phyloP scores from a whole-genome alignment of 2,797 vertebrate species.

The Pipistrellus kuhlii region DNA sequence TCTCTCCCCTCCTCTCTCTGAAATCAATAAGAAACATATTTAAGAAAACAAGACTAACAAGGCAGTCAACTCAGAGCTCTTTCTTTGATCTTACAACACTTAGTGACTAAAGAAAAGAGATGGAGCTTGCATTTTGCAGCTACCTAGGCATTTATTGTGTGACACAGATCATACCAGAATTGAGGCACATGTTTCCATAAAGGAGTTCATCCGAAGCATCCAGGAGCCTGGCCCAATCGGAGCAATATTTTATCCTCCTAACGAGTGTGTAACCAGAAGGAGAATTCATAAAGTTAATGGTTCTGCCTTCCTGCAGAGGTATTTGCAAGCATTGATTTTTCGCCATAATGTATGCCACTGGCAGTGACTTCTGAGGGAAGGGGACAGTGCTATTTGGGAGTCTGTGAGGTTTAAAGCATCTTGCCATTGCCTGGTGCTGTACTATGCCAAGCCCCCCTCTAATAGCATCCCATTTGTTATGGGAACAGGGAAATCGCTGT shows the following conservation, averaged over 20 bases:
- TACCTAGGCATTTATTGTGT: background rate
- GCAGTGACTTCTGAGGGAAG: slow-evolving; percentile 63
- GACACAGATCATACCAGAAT: background rate
- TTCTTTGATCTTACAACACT: background rate
- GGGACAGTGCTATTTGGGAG: slow-evolving; percentile 7
- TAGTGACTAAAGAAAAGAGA: background rate
- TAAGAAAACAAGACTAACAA: background rate
- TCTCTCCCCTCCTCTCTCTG: too few species aligned
- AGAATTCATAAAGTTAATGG: slow-evolving; percentile 47
- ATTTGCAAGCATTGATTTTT: slow-evolving; percentile 65
- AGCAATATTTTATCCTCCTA: slow-evolving; percentile 30
- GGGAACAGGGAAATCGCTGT: background rate
- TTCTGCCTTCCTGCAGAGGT: slow-evolving; percentile 55
- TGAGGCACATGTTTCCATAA: background rate
- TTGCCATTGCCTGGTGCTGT: background rate
- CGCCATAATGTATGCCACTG: slow-evolving; percentile 33
- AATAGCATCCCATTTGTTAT: background rate
- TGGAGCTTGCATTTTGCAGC: background rate
- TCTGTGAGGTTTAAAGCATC: slow-evolving; percentile 27
- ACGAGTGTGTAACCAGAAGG: slow-evolving; percentile 55
- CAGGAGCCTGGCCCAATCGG: background rate
- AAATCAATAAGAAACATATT: too few species aligned
- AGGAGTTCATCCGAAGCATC: background rate
- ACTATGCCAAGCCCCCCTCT: background rate
- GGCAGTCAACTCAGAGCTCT: background rate